A percentile compares a stretch with the other conserved stretches of the same genome.
These are phyloP conservation scores for Artibeus jamaicensis DNA, from an alignment of 2,797 vertebrate species.

Conservation along the genomic window DNA sequence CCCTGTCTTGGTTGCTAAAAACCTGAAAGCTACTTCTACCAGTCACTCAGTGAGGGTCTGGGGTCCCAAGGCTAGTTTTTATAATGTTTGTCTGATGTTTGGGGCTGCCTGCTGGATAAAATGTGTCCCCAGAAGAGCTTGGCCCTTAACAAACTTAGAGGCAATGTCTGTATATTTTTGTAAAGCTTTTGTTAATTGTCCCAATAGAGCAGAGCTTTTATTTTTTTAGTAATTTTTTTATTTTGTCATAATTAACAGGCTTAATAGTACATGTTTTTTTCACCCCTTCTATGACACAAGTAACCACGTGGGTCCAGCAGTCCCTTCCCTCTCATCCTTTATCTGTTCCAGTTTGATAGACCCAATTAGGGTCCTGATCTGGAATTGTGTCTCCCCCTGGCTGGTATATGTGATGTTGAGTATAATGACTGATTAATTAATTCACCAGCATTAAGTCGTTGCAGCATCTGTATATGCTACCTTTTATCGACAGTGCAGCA, in stretches of 20 bases:
- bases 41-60: not conserved
- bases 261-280: not conserved
- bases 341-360: not conserved
- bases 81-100: not conserved
- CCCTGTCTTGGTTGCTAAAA: not conserved
- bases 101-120: not conserved
- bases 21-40: not conserved
- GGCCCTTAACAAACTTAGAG: not conserved
- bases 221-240: not conserved
- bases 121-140: not conserved
- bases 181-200: not conserved
- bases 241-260: not conserved
- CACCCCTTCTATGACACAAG: not conserved
- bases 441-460: not conserved
- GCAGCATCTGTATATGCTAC: not conserved
- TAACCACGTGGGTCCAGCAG: not conserved
- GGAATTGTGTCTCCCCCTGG: not conserved
- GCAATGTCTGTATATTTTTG: not conserved
- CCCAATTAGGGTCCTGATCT: not conserved
- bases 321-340: not conserved
- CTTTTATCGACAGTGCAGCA: not conserved
- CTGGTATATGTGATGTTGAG: not conserved
- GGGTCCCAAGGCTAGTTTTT: not conserved
- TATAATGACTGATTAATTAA: not conserved
- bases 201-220: not conserved